These are phyloP conservation scores for Pollenia angustigena DNA, from an alignment of 2,888 invertebrate genomes.

Conservation along the genomic window DNA sequence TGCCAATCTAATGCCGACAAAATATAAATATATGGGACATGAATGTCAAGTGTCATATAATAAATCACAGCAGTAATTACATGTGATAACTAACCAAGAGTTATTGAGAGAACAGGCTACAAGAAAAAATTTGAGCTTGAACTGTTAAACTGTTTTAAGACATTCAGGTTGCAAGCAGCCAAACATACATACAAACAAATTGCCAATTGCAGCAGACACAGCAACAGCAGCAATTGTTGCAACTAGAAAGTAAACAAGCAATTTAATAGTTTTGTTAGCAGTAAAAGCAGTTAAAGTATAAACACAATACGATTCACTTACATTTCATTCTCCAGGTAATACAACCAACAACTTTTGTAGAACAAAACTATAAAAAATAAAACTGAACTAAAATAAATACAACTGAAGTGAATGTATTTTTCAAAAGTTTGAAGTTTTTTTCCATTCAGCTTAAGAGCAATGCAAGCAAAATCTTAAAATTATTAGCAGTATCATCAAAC, in stretches of 20 bases:
- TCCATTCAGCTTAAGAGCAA: not conserved
- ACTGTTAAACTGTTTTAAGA: slow-evolving; percentile 37
- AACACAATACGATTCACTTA: slow-evolving; percentile 3
- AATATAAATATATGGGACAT: slow-evolving; percentile 50
- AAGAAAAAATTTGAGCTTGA: slow-evolving; percentile 36
- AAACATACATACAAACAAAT: slow-evolving; percentile 13
- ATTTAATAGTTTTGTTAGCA: slow-evolving; percentile 40
- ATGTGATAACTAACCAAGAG: slow-evolving; percentile 56
- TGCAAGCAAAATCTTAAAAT: not conserved
- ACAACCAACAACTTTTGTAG: slow-evolving; percentile 16
- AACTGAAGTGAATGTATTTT: slow-evolving; percentile 53
- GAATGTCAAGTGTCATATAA: slow-evolving; percentile 62
- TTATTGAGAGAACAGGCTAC: slow-evolving; percentile 12
- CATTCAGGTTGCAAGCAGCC: not conserved
- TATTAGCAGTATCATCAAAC: not conserved
- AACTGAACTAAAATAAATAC: slow-evolving; percentile 1
- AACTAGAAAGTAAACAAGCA: slow-evolving; percentile 48
- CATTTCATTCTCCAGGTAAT: slow-evolving; percentile 12
- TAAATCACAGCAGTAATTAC: slow-evolving; percentile 67
- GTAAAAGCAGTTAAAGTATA: slow-evolving; percentile 23
- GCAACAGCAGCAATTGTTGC: not conserved
- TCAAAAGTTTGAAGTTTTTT: slow-evolving; percentile 2
- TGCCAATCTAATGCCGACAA: slow-evolving; percentile 22
- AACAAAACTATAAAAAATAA: slow-evolving; percentile 14
- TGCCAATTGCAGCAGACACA: slow-evolving; percentile 10